A percentile compares a stretch with the other conserved stretches of the same genome.
Conservation (phyloP, 1,140 invertebrate species). For the Platyscapa corneri region DNA sequence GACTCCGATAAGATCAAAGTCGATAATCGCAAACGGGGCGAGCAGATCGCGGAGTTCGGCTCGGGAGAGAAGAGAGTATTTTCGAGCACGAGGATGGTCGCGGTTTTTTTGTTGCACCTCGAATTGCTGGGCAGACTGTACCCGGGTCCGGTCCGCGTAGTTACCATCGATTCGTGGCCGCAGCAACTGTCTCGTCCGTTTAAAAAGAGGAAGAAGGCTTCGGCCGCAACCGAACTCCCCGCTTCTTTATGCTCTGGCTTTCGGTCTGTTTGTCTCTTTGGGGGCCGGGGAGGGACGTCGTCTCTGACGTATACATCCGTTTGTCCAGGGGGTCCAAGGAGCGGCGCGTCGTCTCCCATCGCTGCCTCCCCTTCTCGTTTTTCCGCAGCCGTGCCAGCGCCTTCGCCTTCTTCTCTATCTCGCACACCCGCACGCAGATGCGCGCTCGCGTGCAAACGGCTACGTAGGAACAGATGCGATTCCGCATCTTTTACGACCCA, state of each 20-base stretch:
- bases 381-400: slow-evolving; percentile 42
- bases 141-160: slow-evolving; percentile 70
- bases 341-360: slow-evolving; percentile 17
- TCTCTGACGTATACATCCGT: slow-evolving; percentile 66
- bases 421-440: too few species aligned
- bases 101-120: too few species aligned
- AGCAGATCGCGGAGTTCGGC: too few species aligned
- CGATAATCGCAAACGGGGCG: too few species aligned
- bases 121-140: slow-evolving; percentile 64
- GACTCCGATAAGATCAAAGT: too few species aligned
- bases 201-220: slow-evolving; percentile 70
- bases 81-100: too few species aligned
- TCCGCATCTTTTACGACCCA: slow-evolving; percentile 55
- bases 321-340: slow-evolving; percentile 68
- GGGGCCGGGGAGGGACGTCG: slow-evolving; percentile 56
- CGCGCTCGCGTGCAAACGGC: background rate
- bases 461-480: slow-evolving; percentile 51
- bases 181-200: slow-evolving; percentile 73
- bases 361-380: slow-evolving; percentile 66
- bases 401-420: background rate
- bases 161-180: slow-evolving; percentile 74
- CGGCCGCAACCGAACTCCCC: slow-evolving; percentile 53
- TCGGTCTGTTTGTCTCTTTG: background rate
- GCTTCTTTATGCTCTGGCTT: background rate
- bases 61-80: too few species aligned